Evolutionary conservation across 2,113 vertebrate genomes (phyloP).

Genomic region (Chaetura pelagica): DNA sequence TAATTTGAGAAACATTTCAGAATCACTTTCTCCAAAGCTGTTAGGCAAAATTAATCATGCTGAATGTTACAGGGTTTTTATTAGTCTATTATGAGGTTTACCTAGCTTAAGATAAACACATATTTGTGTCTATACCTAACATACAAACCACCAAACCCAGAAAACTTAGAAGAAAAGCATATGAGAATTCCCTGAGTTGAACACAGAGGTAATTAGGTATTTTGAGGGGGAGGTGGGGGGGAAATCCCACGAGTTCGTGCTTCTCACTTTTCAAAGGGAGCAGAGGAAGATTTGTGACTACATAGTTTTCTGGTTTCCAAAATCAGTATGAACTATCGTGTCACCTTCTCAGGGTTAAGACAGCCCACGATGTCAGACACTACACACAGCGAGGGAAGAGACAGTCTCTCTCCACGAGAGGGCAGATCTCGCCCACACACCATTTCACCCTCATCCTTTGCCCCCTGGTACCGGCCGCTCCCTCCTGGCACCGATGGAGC

Average conservation of each 20-base stretch:
- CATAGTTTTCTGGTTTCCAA: background rate
- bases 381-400: background rate
- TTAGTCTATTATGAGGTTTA: background rate
- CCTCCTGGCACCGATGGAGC: background rate
- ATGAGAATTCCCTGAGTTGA: background rate
- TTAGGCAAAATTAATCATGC: background rate
- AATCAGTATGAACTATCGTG: background rate
- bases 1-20: background rate
- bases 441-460: background rate
- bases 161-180: background rate
- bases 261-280: background rate
- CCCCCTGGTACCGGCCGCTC: background rate
- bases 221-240: too few species aligned
- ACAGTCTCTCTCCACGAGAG: slow-evolving; percentile 73
- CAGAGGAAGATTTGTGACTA: background rate
- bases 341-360: background rate
- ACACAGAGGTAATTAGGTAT: background rate
- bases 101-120: background rate
- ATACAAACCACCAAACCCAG: background rate
- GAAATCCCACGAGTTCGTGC: background rate
- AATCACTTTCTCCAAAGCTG: background rate
- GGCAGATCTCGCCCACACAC: slow-evolving; percentile 59
- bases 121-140: background rate
- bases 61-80: background rate
- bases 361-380: background rate